Evolutionary conservation across 1,140 invertebrate genomes (phyloP).

Genomic region (Sycophaga agraensis): DNA sequence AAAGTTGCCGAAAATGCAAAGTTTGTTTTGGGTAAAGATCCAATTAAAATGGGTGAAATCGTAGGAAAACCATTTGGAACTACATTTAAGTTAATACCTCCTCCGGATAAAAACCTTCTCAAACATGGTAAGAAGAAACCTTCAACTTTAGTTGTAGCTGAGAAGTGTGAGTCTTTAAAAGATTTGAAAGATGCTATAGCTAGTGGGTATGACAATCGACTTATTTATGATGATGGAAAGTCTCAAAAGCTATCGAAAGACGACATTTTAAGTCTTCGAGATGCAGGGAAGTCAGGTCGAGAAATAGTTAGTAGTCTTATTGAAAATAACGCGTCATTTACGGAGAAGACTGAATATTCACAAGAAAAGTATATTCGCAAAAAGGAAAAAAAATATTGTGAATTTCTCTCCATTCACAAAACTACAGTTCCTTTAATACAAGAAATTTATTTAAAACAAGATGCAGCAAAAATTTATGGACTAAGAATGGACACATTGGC

Average conservation of each 20-base stretch:
- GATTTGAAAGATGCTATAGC: conserved; percentile 47
- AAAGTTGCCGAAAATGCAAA: conserved; percentile 66
- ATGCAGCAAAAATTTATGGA: conserved; percentile 74
- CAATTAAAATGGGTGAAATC: conserved; percentile 69
- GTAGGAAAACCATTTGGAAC: conserved; percentile 75
- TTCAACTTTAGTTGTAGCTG: conserved; percentile 36
- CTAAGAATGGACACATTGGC: conserved; percentile 84
- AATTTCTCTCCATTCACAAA: conserved; percentile 72
- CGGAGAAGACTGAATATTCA: conserved; percentile 85
- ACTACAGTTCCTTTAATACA: conserved; percentile 75
- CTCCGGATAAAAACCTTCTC: conserved; percentile 34
- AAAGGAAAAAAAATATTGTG: conserved; percentile 89
- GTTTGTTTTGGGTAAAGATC: conserved; percentile 70
- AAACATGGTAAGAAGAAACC: conserved; percentile 55
- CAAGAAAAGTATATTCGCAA: conserved; percentile 94
- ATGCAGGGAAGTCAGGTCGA: conserved; percentile 72
- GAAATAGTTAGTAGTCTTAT: conserved; percentile 86
- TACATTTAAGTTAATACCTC: conserved; percentile 72
- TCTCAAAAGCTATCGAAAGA: conserved; percentile 83
- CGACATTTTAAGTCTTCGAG: conserved; percentile 78
- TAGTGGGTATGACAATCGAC: conserved; percentile 78
- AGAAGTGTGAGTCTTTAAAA: conserved; percentile 49
- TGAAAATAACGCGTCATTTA: conserved; percentile 85
- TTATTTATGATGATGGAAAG: conserved; percentile 79
- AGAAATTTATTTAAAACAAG: conserved; percentile 77